These are phyloP conservation scores for Microctonus aethiopoides DNA, from an alignment of 2,888 invertebrate species.

Conservation along the genomic window DNA sequence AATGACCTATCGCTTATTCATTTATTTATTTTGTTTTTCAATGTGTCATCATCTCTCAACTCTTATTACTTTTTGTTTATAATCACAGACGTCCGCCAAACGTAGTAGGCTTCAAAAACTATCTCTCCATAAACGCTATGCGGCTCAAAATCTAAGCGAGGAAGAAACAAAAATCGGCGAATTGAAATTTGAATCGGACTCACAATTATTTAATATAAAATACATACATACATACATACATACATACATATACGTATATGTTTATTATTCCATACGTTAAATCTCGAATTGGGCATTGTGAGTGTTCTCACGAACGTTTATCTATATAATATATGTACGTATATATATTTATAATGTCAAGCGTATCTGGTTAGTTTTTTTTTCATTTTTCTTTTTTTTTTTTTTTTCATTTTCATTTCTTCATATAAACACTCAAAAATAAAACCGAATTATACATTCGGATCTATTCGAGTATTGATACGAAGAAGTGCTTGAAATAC, in stretches of 20 bases:
- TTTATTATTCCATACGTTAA: neutral
- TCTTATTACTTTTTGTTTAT: conserved; percentile 42
- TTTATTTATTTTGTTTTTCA: conserved; percentile 35
- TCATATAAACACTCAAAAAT: conserved; percentile 15
- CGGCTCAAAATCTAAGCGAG: conserved; percentile 33
- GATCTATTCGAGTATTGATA: neutral
- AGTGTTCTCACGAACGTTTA: conserved; percentile 13
- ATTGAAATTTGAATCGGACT: conserved; percentile 24
- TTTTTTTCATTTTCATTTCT: conserved; percentile 7
- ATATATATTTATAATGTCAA: conserved; percentile 22
- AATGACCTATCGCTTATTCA: conserved; percentile 3
- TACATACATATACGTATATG: neutral
- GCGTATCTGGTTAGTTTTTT: conserved; percentile 20
- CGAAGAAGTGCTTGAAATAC: neutral
- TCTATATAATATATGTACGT: conserved; percentile 19
- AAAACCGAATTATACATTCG: too few relatives aligned
- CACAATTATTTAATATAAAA: conserved; percentile 19
- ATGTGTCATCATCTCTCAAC: conserved; percentile 36
- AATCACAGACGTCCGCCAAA: conserved; percentile 58
- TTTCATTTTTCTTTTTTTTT: conserved; percentile 10
- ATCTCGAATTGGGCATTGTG: neutral
- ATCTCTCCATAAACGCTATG: conserved; percentile 47
- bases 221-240: too few relatives aligned
- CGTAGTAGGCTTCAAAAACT: conserved; percentile 52
- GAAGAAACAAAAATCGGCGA: conserved; percentile 24